Evolutionary conservation across 2,113 vertebrate species (phyloP), one percentile per base, ranked within the genome.

Genomic region (Phycodurus eques): DNA sequence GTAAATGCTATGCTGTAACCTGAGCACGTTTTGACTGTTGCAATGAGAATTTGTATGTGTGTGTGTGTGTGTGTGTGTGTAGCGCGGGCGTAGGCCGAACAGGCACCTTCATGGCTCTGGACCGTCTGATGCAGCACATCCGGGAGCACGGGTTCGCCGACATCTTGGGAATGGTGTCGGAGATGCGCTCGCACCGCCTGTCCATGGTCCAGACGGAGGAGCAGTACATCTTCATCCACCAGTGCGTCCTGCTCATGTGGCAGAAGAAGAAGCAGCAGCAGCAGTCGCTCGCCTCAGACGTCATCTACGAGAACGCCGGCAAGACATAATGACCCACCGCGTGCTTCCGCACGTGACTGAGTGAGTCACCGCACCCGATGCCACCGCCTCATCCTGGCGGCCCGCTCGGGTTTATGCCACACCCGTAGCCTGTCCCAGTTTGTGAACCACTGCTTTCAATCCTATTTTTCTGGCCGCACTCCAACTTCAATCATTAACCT

Each of bases 201-300:
- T 98, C 94, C 46, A 99, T 99, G 98, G 98, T 99, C 47, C 98
- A 99, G 88, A 99, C 98, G 0, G 98, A 99, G 98, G 97, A 98
- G 74, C 97, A 99, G 88, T 99, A 95, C 64, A 95, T 99, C 70
- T 99, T 99, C 87, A 98, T 99, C 81, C 97, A 99, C 68, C 98
- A 98, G 88, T 99, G 98, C 12, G 95, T 98, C 75, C 94, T 97
- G 57, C 80, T 98, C 71, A 96, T 99, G 96, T 98, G 97, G 96
- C 93, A 93, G 76, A 96, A 95, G 94, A 98, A 96, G 88, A 96
- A 96, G 83, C 94, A 96, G 86, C 95, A 96, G 81, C 94, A 96
- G 86, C 95, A 96, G 81, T 94, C 94, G 73, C 89, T 94, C 84
- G 94, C 95, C 90, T 96, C 95, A 0, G 96, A 98, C 1, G 94